A percentile compares a stretch with the other conserved stretches of the same genome.
Evolutionary conservation across 1,140 invertebrate genomes (phyloP).

Genomic region (Anagrus nilaparvatae): DNA sequence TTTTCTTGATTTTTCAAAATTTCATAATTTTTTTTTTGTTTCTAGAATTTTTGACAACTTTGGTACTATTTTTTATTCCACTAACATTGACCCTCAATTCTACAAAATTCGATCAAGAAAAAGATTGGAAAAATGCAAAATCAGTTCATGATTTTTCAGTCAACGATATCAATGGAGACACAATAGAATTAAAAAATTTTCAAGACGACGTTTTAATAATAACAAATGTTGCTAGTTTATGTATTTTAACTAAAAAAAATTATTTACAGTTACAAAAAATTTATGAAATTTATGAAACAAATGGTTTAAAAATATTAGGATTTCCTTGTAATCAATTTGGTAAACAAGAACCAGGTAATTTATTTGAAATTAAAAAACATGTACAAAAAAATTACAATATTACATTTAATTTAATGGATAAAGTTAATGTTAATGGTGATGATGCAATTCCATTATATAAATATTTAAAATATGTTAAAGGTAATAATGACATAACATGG

Average conservation of each 20-base stretch:
- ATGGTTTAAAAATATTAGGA: conserved; percentile 67
- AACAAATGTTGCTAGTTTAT: conserved; percentile 80
- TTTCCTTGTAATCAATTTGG: conserved; percentile 91
- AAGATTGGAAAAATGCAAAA: conserved; percentile 48
- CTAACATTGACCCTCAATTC: too few species aligned
- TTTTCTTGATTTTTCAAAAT: background rate
- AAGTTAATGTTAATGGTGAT: conserved; percentile 80
- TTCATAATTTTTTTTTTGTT: background rate
- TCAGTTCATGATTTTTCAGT: conserved; percentile 69
- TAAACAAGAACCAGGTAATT: conserved; percentile 68
- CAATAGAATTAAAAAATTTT: conserved; percentile 61
- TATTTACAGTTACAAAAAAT: conserved; percentile 65
- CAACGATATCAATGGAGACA: conserved; percentile 60
- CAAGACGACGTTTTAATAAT: conserved; percentile 60
- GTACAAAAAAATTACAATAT: conserved; percentile 56
- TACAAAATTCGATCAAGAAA: conserved; percentile 31
- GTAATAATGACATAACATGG: conserved; percentile 59
- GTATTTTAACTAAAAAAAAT: conserved; percentile 67
- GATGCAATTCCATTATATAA: conserved; percentile 75
- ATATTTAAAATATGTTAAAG: conserved; percentile 70
- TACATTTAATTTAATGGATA: conserved; percentile 67
- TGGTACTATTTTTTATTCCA: too few species aligned
- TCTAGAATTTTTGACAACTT: too few species aligned
- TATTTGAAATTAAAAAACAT: conserved; percentile 64
- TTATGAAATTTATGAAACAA: conserved; percentile 53